Base-by-base conservation (phyloP, 2,888 invertebrate species). In the Limnephilus marmoratus region DNA sequence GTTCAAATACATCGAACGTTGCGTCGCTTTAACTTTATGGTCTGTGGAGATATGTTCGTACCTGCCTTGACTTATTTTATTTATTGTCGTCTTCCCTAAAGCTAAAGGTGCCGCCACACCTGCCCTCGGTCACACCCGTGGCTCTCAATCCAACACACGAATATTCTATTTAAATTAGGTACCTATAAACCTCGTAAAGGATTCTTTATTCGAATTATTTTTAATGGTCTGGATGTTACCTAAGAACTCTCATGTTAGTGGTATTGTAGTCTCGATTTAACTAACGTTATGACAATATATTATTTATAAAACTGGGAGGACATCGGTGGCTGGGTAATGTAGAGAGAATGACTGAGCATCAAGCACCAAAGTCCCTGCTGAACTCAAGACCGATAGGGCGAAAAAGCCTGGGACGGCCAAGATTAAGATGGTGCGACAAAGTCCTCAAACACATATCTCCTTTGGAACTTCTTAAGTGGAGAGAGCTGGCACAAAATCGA, bases 41-140 rank as follows among this genome's bases (percentile, higher is more conserved):
- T 41, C 68, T 68, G 68, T 68, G 24, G 68, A 68, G 68, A 68
- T 68, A 68, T 4, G 68, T 24, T 68, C 24, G 68, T 68, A 68
- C 37, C 34, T 83, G 18, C 37, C 83, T 37, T 83, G 24, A 24
- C 81, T 53, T 90, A 85, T 90, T 90, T 86, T 90, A 85, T 90
- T 90, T 90, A 90, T 90, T 83, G 90, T 90, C 83, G 24, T 68
- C 68, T 24, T 68, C 24, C 68, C 29, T 53, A 83, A 53, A 86
- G 86, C 29, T 53, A 83, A 68, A 86, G 86, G 85, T 41, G 80
- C 90, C 90, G 86, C 90, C 86, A 80, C 90, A 91, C 90, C 90
- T 91, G 90, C 90, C 86, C 31, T 49, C 13, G 90, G 34, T 85
- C 86, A 85, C 80, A 68, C 68, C 80, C 41, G 34, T 37, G 68